phyloP scores from a whole-genome alignment of 2,113 vertebrate species.

The Miniopterus natalensis region DNA sequence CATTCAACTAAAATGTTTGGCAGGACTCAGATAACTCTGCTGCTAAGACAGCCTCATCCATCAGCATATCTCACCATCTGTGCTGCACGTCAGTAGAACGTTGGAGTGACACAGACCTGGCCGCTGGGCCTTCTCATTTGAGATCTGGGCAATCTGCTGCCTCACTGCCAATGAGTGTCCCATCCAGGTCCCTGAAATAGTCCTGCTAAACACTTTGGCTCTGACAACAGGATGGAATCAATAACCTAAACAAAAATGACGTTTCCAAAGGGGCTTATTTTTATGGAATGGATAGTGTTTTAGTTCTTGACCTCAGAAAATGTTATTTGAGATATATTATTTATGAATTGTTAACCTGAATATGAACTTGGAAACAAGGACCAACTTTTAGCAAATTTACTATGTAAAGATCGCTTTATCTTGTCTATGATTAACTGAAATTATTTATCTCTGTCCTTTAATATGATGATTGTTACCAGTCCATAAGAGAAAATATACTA shows the following conservation, averaged over 20 bases:
- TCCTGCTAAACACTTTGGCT: background rate
- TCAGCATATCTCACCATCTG: background rate
- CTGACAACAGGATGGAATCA: background rate
- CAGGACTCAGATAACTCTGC: background rate
- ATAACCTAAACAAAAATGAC: background rate
- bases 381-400: conserved; percentile 17
- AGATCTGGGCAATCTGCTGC: background rate
- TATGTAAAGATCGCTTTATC: background rate
- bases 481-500: background rate
- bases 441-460: background rate
- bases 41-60: background rate
- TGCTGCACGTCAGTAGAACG: background rate
- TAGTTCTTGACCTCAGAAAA: background rate
- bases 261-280: background rate
- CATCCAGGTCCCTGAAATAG: background rate
- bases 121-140: background rate
- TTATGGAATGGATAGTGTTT: background rate
- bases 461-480: background rate
- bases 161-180: background rate
- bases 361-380: background rate
- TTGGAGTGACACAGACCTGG: background rate
- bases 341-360: background rate
- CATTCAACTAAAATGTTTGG: background rate
- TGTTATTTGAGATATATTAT: background rate
- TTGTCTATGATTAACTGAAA: background rate